Base-by-base conservation (phyloP, 2,113 vertebrate genomes). In the Rattus rattus region DNA sequence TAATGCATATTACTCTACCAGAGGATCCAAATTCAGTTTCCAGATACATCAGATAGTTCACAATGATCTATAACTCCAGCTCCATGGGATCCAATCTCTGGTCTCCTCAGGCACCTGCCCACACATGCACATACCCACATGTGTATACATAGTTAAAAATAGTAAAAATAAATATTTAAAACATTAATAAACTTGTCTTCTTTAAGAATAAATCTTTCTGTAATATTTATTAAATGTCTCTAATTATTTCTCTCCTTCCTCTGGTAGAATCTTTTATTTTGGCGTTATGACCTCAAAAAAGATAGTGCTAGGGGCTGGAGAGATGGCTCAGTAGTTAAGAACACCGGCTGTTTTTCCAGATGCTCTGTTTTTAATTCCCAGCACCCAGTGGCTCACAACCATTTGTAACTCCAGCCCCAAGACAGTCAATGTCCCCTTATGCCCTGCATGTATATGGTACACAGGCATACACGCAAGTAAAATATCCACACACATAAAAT, bases 231-330 rank as follows among this genome's bases (percentile, higher is more conserved):
- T 97, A 93, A 88, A 61, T 91, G 47, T 36, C n/a, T 49, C 52
- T 65, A 95, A 52, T 88, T 65, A 87, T 88, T 85, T 87, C 43
- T 86, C 67, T 83, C 77, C 79, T 79, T 85, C 63, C 67, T 76
- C 76, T 89, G 28, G 92, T 1, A 91, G n/a, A 94, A 85, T 83
- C 47, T 96, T 97, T 95, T 67, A 90, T 90, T 95, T 94, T 96
- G 91, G 70, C 72, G 79, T 92, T 92, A 83, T 86, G 85, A 39
- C 11, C 36, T 95, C 52, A 81, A 95, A 96, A 69, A 69, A 67
- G 5, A 86, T 9, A 84, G 14, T 67, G 63, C 84, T 33, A 88
- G 95, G 54, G n/a, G 39, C 59, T 85, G 39, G 59, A 85, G 59
- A 65, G 59, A 85, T 26, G 22, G 54, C 56, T 84, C 80, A 28